Base-by-base conservation (phyloP, 2,797 vertebrate genomes). In the Hybognathus amarus region DNA sequence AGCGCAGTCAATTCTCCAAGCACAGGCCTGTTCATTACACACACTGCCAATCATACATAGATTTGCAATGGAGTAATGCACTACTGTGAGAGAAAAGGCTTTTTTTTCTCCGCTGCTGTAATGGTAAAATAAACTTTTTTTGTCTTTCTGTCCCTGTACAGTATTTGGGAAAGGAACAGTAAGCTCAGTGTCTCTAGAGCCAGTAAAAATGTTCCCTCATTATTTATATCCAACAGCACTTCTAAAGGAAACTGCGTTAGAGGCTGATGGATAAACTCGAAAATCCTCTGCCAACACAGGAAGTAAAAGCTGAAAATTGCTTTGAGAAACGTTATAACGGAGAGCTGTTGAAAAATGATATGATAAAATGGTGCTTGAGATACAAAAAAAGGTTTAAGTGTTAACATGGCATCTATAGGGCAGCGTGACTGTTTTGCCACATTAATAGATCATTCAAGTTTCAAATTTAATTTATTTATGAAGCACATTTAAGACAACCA, bases 111-210 rank as follows among this genome's bases (percentile, higher is more conserved):
- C 1, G 4, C n/a, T 42, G 56, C 80, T 75, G 67, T 78, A 85
- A 77, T 56, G 82, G 75, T 87, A 38, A 90, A 87, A 88, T 33
- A 88, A 91, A 86, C 54, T 70, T 63, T 45, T 47, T 47, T 77
- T 56, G 45, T 75, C 33, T n/a, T 80, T 77, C 76, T 68, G 59
- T 87, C 30, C 38, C 38, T 54, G 18, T 33, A 87, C 18, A 87
- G 85, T 84, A 79, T 79, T 83, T 78, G 42, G 76, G 87, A 47
- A 79, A 80, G 77, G 82, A 91, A 92, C 89, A 92, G 80, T 88
- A 87, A 89, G 86, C 83, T 79, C 85, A 89, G 88, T 90, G 89
- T 92, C 78, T 82, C 47, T 73, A 61, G 63, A 81, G 54, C 75
- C 20, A 83, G 79, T 85, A 83, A 67, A 59, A 68, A 66, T 83